Evolutionary conservation across 2,888 invertebrate species (phyloP).

Genomic region (Embidobia sp.): DNA sequence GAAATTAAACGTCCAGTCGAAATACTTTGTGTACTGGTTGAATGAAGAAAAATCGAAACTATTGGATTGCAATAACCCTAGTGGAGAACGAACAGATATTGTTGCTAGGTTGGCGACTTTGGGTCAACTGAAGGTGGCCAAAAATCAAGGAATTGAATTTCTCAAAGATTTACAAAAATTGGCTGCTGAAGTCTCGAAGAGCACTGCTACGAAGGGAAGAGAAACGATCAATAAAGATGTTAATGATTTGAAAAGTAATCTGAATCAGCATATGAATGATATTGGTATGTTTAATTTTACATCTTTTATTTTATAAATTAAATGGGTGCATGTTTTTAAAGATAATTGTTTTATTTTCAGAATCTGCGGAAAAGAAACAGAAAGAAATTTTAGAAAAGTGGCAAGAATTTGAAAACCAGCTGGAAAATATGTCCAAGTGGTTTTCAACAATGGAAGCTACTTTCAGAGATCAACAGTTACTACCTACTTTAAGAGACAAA

Average conservation of each 20-base stretch:
- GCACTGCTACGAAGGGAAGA: slow-evolving; percentile 91
- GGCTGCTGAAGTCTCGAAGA: slow-evolving; percentile 86
- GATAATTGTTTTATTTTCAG: slow-evolving; percentile 72
- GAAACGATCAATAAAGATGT: slow-evolving; percentile 88
- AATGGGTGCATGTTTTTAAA: not conserved
- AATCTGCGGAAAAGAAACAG: slow-evolving; percentile 88
- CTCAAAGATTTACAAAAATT: slow-evolving; percentile 87
- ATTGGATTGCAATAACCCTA: slow-evolving; percentile 90
- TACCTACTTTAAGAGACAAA: slow-evolving; percentile 91
- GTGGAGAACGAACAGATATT: slow-evolving; percentile 92
- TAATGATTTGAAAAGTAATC: slow-evolving; percentile 85
- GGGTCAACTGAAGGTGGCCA: slow-evolving; percentile 85
- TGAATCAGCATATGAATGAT: slow-evolving; percentile 86
- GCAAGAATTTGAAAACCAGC: slow-evolving; percentile 92
- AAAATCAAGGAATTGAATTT: slow-evolving; percentile 85
- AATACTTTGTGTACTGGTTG: slow-evolving; percentile 92
- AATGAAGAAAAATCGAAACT: slow-evolving; percentile 90
- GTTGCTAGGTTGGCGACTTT: slow-evolving; percentile 87
- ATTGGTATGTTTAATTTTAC: slow-evolving; percentile 81
- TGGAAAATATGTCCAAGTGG: slow-evolving; percentile 93
- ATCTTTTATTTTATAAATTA: not conserved
- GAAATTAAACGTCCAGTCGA: slow-evolving; percentile 88
- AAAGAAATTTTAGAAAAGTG: slow-evolving; percentile 90
- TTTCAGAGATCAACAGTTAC: slow-evolving; percentile 92
- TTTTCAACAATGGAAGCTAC: slow-evolving; percentile 91